A percentile compares a stretch with the other conserved stretches of the same genome.
Evolutionary conservation across 2,113 vertebrate genomes (phyloP).

Genomic region (Neomonachus schauinslandi): DNA sequence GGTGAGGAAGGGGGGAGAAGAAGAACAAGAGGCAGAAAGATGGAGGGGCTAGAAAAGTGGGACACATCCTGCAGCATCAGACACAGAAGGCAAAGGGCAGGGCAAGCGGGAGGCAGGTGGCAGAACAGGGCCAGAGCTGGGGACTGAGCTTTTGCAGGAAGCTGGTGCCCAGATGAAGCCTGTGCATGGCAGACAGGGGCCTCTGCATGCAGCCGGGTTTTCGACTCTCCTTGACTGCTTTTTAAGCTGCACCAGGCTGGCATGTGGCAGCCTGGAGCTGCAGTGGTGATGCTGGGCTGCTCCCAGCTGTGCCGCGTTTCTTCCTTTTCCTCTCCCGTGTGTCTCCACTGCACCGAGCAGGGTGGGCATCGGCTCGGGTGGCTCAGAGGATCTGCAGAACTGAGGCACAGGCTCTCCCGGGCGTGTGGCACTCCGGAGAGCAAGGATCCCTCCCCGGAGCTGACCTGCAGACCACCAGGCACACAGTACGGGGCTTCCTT

Average conservation of each 20-base stretch:
- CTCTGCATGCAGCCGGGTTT: not conserved
- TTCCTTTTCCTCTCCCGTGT: slow-evolving; percentile 15
- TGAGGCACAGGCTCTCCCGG: not conserved
- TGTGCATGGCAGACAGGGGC: not conserved
- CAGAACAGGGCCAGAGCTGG: not conserved
- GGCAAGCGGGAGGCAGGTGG: not conserved
- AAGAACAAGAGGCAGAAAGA: not conserved
- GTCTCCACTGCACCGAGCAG: slow-evolving; percentile 5
- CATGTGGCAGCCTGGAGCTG: not conserved
- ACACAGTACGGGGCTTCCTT: not conserved
- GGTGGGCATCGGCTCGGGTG: not conserved
- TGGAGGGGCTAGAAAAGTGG: not conserved
- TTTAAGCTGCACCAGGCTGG: not conserved
- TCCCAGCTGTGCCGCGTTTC: not conserved
- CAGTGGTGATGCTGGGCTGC: not conserved
- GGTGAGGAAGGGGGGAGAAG: not conserved
- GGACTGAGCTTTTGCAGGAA: not conserved
- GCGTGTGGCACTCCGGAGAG: not conserved
- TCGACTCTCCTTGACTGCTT: not conserved
- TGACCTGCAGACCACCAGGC: not conserved
- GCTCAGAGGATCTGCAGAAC: not conserved
- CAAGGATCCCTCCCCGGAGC: not conserved
- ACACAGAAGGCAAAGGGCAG: not conserved
- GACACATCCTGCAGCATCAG: not conserved
- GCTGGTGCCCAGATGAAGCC: not conserved